Base-by-base conservation (phyloP, 1,140 invertebrate species). In the Heterodera schachtii region DNA sequence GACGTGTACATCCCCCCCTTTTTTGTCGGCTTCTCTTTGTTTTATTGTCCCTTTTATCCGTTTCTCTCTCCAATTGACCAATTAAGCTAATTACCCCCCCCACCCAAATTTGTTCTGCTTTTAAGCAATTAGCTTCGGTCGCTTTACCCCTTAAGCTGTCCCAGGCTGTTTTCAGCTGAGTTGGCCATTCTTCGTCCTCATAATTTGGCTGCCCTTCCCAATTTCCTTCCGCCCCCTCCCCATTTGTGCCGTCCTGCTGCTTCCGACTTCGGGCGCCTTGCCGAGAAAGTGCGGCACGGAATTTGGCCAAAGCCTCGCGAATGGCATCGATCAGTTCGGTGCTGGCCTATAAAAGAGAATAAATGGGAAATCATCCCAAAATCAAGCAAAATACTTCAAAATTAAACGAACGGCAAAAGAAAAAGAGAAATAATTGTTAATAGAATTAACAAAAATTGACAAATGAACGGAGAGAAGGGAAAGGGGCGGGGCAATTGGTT, bases 271-370 rank as follows among this genome's bases (percentile, higher is more conserved):
- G 46, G 3, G 11, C 79, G 31, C 49, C 81, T 21, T 57, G 66
- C 11, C 60, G 60, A 11, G 79, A n/a, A 6, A 81, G 44, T 13
- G 80, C 57, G 69, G 73, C 82, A 77, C 82, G 82, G 41, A 83
- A 83, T 46, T 75, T 75, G 43, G 78, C 82, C 31, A 83, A 49
- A 0, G 82, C 82, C 16, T 79, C 82, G 57, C 82, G 82, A 84
- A 83, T 83, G 16, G 82, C 82, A 67, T 83, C 82, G 66, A 83
- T 83, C 16, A 83, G 73, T 21, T 83, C 82, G 19, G 81, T 83
- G 71, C 82, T 83, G 41, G 82, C 82, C 82, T 83, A 66, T 76
- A 52, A 83, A 84, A 69, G 46, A 8, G 49, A 52, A 52, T 52
- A 52, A 52, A 69, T 9, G 67, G 41, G 67, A 69, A 44, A 44